Conservation (phyloP, 1,140 invertebrate species). For the Phthorimaea operculella region DNA sequence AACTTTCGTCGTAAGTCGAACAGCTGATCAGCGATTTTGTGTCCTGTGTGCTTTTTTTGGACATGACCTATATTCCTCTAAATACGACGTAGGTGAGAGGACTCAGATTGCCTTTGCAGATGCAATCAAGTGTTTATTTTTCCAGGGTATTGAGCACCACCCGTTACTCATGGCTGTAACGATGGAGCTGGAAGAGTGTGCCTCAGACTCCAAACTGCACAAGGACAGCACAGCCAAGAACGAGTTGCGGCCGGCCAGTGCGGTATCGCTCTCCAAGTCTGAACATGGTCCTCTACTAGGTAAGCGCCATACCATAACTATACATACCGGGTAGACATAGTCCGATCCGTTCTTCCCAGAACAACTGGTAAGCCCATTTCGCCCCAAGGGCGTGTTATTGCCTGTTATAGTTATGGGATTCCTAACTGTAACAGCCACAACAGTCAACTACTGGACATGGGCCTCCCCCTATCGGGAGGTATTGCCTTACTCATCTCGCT, state of each 20-base stretch:
- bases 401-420: background rate
- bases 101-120: too few relatives aligned
- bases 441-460: too few relatives aligned
- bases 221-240: conserved; percentile 55
- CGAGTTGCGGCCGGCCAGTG: conserved; percentile 54
- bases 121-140: conserved; percentile 11
- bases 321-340: too few relatives aligned
- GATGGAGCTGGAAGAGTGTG: conserved; percentile 58
- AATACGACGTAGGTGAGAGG: too few relatives aligned
- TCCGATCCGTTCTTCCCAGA: too few relatives aligned
- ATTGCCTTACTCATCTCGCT: too few relatives aligned
- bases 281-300: conserved; percentile 41
- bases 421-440: too few relatives aligned
- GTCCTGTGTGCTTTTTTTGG: too few relatives aligned
- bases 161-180: conserved; percentile 55
- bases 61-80: background rate
- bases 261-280: conserved; percentile 57
- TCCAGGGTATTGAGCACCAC: conserved; percentile 33
- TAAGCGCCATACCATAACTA: conserved; percentile 22
- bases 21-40: conserved; percentile 9
- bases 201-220: conserved; percentile 54
- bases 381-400: too few relatives aligned
- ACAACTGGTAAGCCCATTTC: too few relatives aligned
- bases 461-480: too few relatives aligned
- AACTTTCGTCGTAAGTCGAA: too few relatives aligned